Evolutionary conservation across 2,113 vertebrate species (phyloP).

Genomic region (Cyanoderma ruficeps): DNA sequence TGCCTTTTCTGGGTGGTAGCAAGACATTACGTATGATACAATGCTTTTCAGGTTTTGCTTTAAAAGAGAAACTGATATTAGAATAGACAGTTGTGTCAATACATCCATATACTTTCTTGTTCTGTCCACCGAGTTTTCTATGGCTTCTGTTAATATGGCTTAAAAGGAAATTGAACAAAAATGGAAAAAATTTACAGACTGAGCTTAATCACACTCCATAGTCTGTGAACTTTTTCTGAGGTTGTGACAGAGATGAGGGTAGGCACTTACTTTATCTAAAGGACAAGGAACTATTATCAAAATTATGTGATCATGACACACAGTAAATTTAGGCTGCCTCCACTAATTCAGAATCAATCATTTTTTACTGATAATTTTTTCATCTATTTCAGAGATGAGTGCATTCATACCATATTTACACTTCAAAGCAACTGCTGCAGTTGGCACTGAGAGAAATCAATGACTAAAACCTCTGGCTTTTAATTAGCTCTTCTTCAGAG

Average conservation of each 20-base stretch:
- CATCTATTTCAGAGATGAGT: not conserved
- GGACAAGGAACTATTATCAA: not conserved
- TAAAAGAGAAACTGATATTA: not conserved
- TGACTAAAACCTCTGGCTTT: conserved; percentile 11
- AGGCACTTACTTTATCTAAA: not conserved
- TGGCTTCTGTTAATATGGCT: not conserved
- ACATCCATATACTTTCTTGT: not conserved
- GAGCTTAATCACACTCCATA: not conserved
- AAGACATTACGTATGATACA: not conserved
- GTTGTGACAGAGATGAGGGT: not conserved
- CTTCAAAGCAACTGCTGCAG: conserved; percentile 25
- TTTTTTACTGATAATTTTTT: conserved; percentile 18
- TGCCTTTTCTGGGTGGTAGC: not conserved
- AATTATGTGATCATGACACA: not conserved
- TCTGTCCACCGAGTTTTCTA: not conserved
- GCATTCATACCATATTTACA: conserved; percentile 17
- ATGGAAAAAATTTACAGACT: not conserved
- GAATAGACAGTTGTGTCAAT: not conserved
- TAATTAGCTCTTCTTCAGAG: conserved; percentile 29
- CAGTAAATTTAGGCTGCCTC: not conserved
- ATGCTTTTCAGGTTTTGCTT: not conserved
- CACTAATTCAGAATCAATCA: conserved; percentile 3
- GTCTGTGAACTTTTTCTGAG: not conserved
- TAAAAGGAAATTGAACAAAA: not conserved
- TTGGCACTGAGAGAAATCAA: conserved; percentile 14